These are phyloP conservation scores for Drosophila mayri DNA, from an alignment of 1,140 invertebrate genomes.

Conservation along the genomic window DNA sequence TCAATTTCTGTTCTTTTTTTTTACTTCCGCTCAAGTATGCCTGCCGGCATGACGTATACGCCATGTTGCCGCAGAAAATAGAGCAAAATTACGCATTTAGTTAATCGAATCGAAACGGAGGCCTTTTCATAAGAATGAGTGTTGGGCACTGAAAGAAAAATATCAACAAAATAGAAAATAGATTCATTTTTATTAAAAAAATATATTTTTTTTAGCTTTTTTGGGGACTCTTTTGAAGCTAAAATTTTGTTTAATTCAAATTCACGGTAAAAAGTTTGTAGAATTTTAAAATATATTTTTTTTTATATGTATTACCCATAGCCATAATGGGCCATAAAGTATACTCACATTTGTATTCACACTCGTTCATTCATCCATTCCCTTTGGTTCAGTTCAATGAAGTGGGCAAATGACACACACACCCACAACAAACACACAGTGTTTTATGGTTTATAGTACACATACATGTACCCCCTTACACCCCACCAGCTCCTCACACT, in stretches of 20 bases:
- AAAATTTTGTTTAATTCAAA: too few species aligned
- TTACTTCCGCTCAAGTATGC: conserved; percentile 36
- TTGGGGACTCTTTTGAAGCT: too few species aligned
- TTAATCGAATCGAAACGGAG: conserved; percentile 58
- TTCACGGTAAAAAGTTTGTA: too few species aligned
- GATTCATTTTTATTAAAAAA: not conserved
- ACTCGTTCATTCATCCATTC: conserved; percentile 34
- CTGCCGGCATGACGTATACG: conserved; percentile 64
- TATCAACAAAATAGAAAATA: not conserved
- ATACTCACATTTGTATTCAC: conserved; percentile 46
- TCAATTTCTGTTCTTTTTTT: conserved; percentile 6
- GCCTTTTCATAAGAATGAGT: conserved; percentile 29
- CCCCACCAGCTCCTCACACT: conserved; percentile 3
- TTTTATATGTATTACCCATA: conserved; percentile 11
- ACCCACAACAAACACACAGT: conserved; percentile 9
- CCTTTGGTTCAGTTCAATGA: conserved; percentile 11
- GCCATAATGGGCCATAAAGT: conserved; percentile 38
- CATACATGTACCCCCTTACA: not conserved
- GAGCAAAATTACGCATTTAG: conserved; percentile 65
- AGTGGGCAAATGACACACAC: conserved; percentile 25
- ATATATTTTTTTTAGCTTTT: not conserved
- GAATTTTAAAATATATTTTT: too few species aligned
- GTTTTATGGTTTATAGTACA: conserved; percentile 27
- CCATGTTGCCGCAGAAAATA: conserved; percentile 47
- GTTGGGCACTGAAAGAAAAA: not conserved